Conservation (phyloP, 2,113 vertebrate genomes). For the Gobiocypris rarus region DNA sequence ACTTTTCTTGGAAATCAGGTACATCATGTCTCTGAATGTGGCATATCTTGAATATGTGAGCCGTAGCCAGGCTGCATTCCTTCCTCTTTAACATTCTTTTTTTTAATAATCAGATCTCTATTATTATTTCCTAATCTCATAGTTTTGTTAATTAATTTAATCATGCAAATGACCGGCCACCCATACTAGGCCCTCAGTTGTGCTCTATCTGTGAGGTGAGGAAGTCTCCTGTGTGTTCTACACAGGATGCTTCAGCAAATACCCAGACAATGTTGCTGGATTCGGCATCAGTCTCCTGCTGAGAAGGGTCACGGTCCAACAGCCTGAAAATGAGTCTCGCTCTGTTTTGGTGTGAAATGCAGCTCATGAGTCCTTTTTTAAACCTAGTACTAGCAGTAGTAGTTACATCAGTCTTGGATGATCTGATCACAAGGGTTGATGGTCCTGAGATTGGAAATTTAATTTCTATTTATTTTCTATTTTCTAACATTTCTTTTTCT, state of each 20-base stretch:
- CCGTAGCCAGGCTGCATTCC: background rate
- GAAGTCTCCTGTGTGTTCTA: background rate
- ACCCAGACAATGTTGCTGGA: conserved; percentile 37
- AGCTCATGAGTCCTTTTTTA: background rate
- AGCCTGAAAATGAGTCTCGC: background rate
- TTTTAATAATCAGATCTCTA: background rate
- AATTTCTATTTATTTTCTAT: no score
- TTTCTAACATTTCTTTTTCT: no score
- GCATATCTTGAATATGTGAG: background rate
- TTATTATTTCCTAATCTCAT: background rate
- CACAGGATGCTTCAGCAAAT: conserved; percentile 1
- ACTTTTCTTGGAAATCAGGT: conserved; percentile 17
- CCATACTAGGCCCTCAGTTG: background rate
- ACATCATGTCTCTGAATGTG: background rate
- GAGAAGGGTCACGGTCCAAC: conserved; percentile 32
- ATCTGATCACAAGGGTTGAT: background rate
- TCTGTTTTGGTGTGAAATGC: background rate
- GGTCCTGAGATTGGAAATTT: background rate
- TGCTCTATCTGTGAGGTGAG: background rate
- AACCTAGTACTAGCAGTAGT: background rate
- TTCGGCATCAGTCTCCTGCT: conserved; percentile 59
- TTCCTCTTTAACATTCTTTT: conserved; percentile 23
- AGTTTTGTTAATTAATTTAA: background rate
- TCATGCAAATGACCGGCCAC: background rate
- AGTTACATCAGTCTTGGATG: background rate